Evolutionary conservation across 2,888 invertebrate species (phyloP), one percentile per base, ranked within the genome.

Genomic region (Hypercompe scribonia): DNA sequence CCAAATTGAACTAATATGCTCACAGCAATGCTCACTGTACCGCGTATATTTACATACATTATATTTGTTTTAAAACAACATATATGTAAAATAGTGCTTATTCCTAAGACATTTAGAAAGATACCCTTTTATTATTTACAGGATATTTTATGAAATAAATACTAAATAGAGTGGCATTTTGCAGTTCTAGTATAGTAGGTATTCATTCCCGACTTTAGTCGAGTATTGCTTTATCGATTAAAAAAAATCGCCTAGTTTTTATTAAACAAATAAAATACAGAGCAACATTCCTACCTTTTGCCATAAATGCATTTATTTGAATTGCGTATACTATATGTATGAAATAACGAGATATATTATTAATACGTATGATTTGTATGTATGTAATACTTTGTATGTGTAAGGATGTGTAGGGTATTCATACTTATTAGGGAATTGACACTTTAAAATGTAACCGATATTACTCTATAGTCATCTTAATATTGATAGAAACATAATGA

Each of bases 291-390:
- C 92, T 89, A 88, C 86, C 82, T 88, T 85, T 88, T 91, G 94
- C 94, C 94, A 94, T 94, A 92, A 90, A 91, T 91, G 93, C 93
- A 94, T 94, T 94, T 94, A 93, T 93, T 91, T 91, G 88, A 86
- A 85, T 84, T 82, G 78, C 83, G 78, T 85, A 83, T 83, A 82
- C 79, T 76, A 73, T 85, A 78, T 79, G 68, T 73, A 79, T 78
- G 65, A 74, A 77, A 71, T 77, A 84, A 80, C 70, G 70, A 75
- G 71, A 81, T 70, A 54, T 73, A 81, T 74, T 74, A 75, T 76
- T 75, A 74, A 83, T 79, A 74, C 76, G 75, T 87, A 84, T 82
- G 82, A 83, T 84, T 85, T 85, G 86, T 82, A 78, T 87, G 79
- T 87, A 80, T 87, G 79, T 87, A 84, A 85, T 81, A 87, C 82